phyloP scores from a whole-genome alignment of 2,797 vertebrate species.

The Echiichthys vipera region DNA sequence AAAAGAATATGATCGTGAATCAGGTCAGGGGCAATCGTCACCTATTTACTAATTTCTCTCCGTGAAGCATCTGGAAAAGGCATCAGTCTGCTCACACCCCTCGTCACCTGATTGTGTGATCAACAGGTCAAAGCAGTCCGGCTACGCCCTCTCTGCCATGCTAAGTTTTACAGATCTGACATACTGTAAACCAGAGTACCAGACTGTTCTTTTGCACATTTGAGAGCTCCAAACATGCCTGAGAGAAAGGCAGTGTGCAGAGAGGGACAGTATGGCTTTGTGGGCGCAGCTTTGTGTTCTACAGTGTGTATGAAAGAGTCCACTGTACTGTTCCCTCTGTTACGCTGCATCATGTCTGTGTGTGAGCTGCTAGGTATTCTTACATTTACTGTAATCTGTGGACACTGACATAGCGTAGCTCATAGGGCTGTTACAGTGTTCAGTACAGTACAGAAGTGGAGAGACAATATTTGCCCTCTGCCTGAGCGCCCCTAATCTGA shows the following conservation, averaged over 20 bases:
- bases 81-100: slow-evolving; percentile 8
- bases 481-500: no score
- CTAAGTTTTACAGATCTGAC: slow-evolving; percentile 20
- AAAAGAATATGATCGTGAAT: slow-evolving; percentile 2
- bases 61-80: slow-evolving; percentile 70
- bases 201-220: slow-evolving; percentile 63
- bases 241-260: slow-evolving; percentile 15
- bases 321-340: slow-evolving; percentile 31
- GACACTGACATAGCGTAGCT: not conserved
- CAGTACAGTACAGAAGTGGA: not conserved
- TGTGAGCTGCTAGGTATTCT: slow-evolving; percentile 3
- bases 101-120: slow-evolving; percentile 34
- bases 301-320: slow-evolving; percentile 13
- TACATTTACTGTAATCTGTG: slow-evolving; percentile 5
- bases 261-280: slow-evolving; percentile 26
- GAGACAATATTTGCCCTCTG: no score
- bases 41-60: slow-evolving; percentile 14
- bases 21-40: not conserved
- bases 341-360: not conserved
- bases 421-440: not conserved
- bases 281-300: slow-evolving; percentile 45
- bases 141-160: slow-evolving; percentile 8
- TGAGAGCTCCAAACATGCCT: slow-evolving; percentile 38
- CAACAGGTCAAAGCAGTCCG: slow-evolving; percentile 11
- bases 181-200: slow-evolving; percentile 21